Evolutionary conservation across 35 echinoderm and acorn worm species (phyloP).

Genomic region (Lytechinus variegatus): DNA sequence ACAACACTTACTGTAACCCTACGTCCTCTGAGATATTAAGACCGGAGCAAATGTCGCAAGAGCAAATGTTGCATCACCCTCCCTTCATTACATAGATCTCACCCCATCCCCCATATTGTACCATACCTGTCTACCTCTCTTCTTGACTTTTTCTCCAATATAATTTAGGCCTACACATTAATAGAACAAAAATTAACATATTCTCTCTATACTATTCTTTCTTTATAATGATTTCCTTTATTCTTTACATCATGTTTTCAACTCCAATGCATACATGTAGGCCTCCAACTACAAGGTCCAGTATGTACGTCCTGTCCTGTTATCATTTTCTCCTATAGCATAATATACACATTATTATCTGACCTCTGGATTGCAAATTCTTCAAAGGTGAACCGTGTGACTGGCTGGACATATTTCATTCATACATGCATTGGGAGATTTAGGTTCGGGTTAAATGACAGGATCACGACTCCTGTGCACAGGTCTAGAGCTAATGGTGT

Average conservation of each 20-base stretch:
- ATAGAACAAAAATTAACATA: neutral
- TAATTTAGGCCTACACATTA: neutral
- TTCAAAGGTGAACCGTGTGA: constrained; percentile 33
- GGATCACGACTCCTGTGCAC: too few relatives aligned
- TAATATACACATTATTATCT: neutral
- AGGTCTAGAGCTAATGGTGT: too few relatives aligned
- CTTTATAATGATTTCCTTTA: neutral
- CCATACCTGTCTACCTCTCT: too few relatives aligned
- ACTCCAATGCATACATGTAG: neutral
- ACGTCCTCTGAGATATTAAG: too few relatives aligned
- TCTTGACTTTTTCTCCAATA: too few relatives aligned
- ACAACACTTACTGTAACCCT: too few relatives aligned
- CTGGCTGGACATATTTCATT: constrained; percentile 23
- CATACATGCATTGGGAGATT: neutral
- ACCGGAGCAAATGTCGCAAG: too few relatives aligned
- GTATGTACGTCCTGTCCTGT: neutral
- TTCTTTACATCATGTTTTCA: neutral
- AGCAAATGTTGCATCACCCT: too few relatives aligned
- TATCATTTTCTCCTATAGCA: neutral
- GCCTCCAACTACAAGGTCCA: neutral
- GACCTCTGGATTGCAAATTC: constrained; percentile 39
- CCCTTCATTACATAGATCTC: too few relatives aligned
- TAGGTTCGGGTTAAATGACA: neutral
- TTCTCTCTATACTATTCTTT: neutral
- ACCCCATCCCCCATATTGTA: too few relatives aligned